These are phyloP conservation scores for Craseonycteris thonglongyai DNA, from an alignment of 2,113 vertebrate genomes.

Conservation along the genomic window DNA sequence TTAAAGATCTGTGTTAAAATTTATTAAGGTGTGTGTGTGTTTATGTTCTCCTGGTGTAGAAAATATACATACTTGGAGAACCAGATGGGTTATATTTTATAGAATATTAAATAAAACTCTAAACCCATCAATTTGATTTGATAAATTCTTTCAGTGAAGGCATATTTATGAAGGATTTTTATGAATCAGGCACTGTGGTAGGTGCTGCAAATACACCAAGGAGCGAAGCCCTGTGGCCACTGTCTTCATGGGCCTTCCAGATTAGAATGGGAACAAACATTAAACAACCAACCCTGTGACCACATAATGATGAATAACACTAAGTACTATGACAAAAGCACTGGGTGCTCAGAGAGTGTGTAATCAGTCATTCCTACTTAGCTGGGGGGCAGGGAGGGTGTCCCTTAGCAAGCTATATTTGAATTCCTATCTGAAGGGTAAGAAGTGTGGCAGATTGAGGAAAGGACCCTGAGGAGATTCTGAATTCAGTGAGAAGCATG, in stretches of 20 bases:
- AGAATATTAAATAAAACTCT: slow-evolving; percentile 13
- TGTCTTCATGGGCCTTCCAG: background rate
- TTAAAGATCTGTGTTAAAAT: background rate
- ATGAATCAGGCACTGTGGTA: background rate
- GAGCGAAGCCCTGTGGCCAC: background rate
- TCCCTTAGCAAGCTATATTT: background rate
- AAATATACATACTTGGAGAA: background rate
- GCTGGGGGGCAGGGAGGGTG: background rate
- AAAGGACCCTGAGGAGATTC: background rate
- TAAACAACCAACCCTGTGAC: background rate
- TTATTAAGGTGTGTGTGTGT: background rate
- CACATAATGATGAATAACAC: background rate
- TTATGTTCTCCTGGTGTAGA: background rate
- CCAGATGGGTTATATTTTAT: background rate
- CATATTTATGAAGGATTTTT: background rate
- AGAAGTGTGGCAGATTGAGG: background rate
- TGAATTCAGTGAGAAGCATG: background rate
- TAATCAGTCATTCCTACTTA: background rate
- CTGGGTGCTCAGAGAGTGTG: no score
- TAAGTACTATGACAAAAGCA: background rate
- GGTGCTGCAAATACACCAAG: background rate
- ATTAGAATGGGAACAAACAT: background rate
- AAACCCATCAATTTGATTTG: background rate
- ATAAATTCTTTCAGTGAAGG: background rate
- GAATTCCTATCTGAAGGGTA: background rate